Percentiles rank a stretch among this genome's conserved stretches.
Evolutionary conservation across 35 echinoderm and acorn worm genomes (phyloP).

Genomic region (Lytechinus pictus): DNA sequence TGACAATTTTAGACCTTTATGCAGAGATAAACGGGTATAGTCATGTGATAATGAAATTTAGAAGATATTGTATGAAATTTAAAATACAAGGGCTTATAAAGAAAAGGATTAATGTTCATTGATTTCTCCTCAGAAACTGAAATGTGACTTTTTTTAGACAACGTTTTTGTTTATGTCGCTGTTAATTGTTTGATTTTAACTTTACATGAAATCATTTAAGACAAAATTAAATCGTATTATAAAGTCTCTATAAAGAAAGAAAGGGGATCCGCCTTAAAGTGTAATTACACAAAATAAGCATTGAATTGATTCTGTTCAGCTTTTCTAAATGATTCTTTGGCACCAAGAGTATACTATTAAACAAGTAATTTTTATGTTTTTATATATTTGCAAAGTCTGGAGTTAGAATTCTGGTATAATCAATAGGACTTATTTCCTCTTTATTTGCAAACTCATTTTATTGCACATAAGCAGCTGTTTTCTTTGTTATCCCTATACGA

Average conservation of each 20-base stretch:
- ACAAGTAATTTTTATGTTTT: neutral
- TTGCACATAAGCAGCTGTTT: slow-evolving; percentile 6
- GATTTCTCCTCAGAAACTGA: neutral
- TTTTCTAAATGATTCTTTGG: neutral
- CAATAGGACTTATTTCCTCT: neutral
- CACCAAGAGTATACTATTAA: neutral
- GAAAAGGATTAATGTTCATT: neutral
- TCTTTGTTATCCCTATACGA: neutral
- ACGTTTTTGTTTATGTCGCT: neutral
- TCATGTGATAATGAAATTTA: slow-evolving; percentile 8
- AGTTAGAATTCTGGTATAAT: neutral
- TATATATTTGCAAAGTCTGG: neutral
- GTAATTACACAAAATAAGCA: neutral
- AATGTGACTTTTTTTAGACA: neutral
- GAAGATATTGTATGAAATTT: neutral
- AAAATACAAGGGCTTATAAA: slow-evolving; percentile 4
- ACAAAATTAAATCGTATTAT: neutral
- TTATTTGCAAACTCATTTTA: neutral
- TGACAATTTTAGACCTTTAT: slow-evolving; percentile 1
- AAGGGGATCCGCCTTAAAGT: neutral
- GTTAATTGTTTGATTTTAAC: neutral
- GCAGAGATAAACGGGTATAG: slow-evolving; percentile 42
- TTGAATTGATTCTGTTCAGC: neutral
- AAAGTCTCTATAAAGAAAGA: neutral
- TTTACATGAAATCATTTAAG: neutral